These are phyloP conservation scores for Leptinotarsa juncta DNA, from an alignment of 2,888 invertebrate genomes.

Conservation along the genomic window DNA sequence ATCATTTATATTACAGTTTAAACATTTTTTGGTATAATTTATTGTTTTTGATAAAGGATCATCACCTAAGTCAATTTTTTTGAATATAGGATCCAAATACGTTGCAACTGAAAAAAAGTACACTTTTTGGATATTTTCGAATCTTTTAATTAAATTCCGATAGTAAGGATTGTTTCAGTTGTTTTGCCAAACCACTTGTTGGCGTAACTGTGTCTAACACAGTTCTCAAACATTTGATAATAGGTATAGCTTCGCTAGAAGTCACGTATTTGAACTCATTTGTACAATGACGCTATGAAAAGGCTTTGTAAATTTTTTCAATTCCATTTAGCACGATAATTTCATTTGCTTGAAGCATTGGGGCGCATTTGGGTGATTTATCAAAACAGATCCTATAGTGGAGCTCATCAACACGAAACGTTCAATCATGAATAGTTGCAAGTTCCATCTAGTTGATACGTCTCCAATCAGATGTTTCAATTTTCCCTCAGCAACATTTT, in stretches of 20 bases:
- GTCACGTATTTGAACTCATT: slow-evolving; percentile 53
- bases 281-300: slow-evolving; percentile 54
- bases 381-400: slow-evolving; percentile 48
- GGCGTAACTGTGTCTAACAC: too few relatives aligned
- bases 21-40: background rate
- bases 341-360: slow-evolving; percentile 50
- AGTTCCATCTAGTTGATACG: slow-evolving; percentile 56
- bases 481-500: slow-evolving; percentile 15
- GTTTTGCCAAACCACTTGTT: slow-evolving; percentile 35
- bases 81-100: slow-evolving; percentile 45
- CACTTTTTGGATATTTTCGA: slow-evolving; percentile 23
- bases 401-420: slow-evolving; percentile 44
- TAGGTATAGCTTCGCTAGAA: slow-evolving; percentile 53
- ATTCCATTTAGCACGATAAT: slow-evolving; percentile 4
- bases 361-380: slow-evolving; percentile 50
- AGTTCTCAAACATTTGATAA: slow-evolving; percentile 48
- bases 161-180: slow-evolving; percentile 8
- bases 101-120: slow-evolving; percentile 20
- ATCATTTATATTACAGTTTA: background rate
- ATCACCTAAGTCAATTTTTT: slow-evolving; percentile 41
- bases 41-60: background rate
- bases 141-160: slow-evolving; percentile 19
- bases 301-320: slow-evolving; percentile 47
- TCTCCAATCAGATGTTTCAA: slow-evolving; percentile 42
- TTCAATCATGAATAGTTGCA: slow-evolving; percentile 40